Evolutionary conservation across 2,797 vertebrate genomes (phyloP).

Genomic region (Lepus townsendii): DNA sequence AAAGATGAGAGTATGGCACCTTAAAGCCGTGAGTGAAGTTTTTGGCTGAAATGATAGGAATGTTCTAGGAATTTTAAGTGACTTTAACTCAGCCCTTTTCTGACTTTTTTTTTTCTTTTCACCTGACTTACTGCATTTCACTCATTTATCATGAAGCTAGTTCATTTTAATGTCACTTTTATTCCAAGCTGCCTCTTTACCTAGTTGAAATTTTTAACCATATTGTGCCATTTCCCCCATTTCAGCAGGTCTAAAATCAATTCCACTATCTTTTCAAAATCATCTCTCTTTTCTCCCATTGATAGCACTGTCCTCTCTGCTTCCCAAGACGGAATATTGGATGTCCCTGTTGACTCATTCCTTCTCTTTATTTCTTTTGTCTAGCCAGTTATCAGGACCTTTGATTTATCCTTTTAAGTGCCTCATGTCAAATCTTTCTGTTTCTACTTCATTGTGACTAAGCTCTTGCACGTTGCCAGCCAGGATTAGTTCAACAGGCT

Average conservation of each 20-base stretch:
- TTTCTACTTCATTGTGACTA: background rate
- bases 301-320: background rate
- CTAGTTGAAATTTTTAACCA: background rate
- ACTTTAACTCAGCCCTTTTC: background rate
- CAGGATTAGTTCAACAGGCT: conserved; percentile 8
- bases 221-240: background rate
- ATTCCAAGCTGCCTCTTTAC: background rate
- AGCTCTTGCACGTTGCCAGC: background rate
- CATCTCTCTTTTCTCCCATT: background rate
- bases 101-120: background rate
- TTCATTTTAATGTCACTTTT: conserved; percentile 2
- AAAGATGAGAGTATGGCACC: no score
- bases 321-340: background rate
- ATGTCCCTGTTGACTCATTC: background rate
- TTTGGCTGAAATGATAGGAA: conserved; percentile 42
- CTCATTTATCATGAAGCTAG: background rate
- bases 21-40: no score
- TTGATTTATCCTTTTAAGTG: background rate
- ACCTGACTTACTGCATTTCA: conserved; percentile 7
- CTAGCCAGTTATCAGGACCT: background rate
- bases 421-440: background rate
- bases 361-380: conserved; percentile 38
- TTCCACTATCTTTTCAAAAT: background rate
- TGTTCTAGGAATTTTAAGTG: conserved; percentile 56
- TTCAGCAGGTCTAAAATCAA: background rate